Evolutionary conservation across 2,113 vertebrate species (phyloP).

Genomic region (Capricornis sumatraensis): DNA sequence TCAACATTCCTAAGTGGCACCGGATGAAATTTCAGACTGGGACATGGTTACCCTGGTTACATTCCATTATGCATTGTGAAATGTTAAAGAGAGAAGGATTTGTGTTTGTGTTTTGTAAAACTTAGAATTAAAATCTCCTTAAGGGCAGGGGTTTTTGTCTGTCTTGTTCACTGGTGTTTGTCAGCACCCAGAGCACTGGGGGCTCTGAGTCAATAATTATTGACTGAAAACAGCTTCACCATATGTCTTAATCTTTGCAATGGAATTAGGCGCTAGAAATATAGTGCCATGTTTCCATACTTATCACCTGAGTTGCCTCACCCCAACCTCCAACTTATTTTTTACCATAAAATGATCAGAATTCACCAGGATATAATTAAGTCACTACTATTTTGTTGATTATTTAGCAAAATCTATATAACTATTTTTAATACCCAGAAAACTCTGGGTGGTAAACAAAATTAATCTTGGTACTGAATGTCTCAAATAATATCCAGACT

Average conservation of each 20-base stretch:
- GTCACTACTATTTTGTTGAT: neutral
- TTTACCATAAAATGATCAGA: neutral
- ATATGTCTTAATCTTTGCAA: neutral
- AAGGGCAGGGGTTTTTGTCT: neutral
- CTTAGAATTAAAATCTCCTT: constrained; percentile 12
- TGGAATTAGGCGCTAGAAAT: neutral
- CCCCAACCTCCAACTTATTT: neutral
- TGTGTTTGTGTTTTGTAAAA: neutral
- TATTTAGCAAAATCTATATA: neutral
- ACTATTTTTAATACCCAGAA: neutral
- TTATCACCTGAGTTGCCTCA: neutral
- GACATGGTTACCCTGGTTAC: neutral
- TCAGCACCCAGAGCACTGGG: neutral
- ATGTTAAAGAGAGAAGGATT: neutral
- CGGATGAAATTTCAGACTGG: neutral
- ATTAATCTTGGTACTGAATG: neutral
- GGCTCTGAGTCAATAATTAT: neutral
- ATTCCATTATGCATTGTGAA: neutral
- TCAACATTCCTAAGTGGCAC: neutral
- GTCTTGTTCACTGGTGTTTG: neutral
- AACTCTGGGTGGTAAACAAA: neutral
- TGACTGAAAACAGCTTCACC: neutral
- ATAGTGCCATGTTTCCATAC: neutral
- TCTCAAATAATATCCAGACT: constrained; percentile 10
- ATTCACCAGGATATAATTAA: neutral